Evolutionary conservation across 1,140 invertebrate genomes (phyloP).

Genomic region (Drosophila melanogaster): DNA sequence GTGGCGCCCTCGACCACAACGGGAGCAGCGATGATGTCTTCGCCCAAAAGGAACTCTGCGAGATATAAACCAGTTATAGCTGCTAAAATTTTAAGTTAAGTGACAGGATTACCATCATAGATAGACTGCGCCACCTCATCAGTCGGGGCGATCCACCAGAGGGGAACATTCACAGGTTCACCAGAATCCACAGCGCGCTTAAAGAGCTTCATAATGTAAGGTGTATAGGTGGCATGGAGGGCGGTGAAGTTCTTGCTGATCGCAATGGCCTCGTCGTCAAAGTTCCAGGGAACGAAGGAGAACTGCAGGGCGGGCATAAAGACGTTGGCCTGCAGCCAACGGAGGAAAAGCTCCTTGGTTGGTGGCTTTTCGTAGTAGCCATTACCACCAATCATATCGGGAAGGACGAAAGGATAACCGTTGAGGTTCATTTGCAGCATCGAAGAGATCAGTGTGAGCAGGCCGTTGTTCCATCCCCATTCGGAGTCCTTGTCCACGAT

Average conservation of each 20-base stretch:
- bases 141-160: slow-evolving; percentile 95
- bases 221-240: slow-evolving; percentile 89
- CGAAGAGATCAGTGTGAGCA: slow-evolving; percentile 91
- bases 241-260: slow-evolving; percentile 88
- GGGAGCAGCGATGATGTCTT: slow-evolving; percentile 94
- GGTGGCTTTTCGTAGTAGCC: slow-evolving; percentile 88
- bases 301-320: slow-evolving; percentile 96
- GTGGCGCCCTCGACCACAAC: slow-evolving; percentile 89
- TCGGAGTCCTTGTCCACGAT: slow-evolving; percentile 94
- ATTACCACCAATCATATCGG: slow-evolving; percentile 97
- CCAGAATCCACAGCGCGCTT: slow-evolving; percentile 87
- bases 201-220: slow-evolving; percentile 88
- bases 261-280: slow-evolving; percentile 89
- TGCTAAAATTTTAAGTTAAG: background rate
- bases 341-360: slow-evolving; percentile 92
- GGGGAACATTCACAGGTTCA: slow-evolving; percentile 92
- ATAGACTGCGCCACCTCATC: slow-evolving; percentile 88
- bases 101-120: slow-evolving; percentile 86
- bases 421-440: slow-evolving; percentile 92
- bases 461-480: slow-evolving; percentile 92
- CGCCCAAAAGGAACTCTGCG: slow-evolving; percentile 93
- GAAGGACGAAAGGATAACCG: slow-evolving; percentile 93
- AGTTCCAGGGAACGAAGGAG: slow-evolving; percentile 95
- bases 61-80: background rate
- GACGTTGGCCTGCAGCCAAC: slow-evolving; percentile 94